Base-by-base conservation (phyloP, 2,797 vertebrate species). In the Channallabes apus region DNA sequence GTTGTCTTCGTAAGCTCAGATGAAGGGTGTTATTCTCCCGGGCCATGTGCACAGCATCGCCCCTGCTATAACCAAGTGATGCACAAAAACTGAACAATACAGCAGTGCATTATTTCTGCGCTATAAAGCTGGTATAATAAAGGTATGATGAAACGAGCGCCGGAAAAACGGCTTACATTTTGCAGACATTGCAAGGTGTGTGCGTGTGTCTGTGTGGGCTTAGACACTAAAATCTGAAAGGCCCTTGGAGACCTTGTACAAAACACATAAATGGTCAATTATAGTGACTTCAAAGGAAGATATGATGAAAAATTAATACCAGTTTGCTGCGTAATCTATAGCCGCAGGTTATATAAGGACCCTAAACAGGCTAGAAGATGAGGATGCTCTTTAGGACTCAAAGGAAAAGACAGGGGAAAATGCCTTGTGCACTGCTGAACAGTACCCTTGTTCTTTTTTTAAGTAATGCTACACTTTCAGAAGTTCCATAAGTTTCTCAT, bases 191-290 rank as follows among this genome's bases (percentile, higher is more conserved):
- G 51, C 7, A 32, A 24, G 8, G 20, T 62, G n/a, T 46, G 71
- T 61, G 65, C 62, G 46, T 15, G 54, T 18, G 35, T 32, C 35
- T 18, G 81, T 22, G 82, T 29, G 77, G n/a, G 27, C 38, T 20
- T 59, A 59, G 32, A 41, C 87, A 90, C 86, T 68, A 64, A 92
- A 85, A 85, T 54, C 84, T 90, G 76, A 80, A n/a, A 65, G 90
- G 87, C 81, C 90, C 85, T 77, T 85, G 41, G 90, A 92, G 92
- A 91, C 81, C 3, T 87, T 87, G 80, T 88, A 85, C 90, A 92
- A 92, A 94, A 91, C 84, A 90, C 88, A 89, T 92, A 93, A 94
- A 93, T 83, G 90, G 88, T 87, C 91, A 93, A 93, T 94, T 94
- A 93, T 88, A 93, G 91, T 87, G 83, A 84, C 89, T 92, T 93